Percentiles rank a stretch among this genome's conserved stretches.
These are phyloP conservation scores for Eubasilissa splendida DNA, from an alignment of 2,888 invertebrate genomes.

Conservation along the genomic window DNA sequence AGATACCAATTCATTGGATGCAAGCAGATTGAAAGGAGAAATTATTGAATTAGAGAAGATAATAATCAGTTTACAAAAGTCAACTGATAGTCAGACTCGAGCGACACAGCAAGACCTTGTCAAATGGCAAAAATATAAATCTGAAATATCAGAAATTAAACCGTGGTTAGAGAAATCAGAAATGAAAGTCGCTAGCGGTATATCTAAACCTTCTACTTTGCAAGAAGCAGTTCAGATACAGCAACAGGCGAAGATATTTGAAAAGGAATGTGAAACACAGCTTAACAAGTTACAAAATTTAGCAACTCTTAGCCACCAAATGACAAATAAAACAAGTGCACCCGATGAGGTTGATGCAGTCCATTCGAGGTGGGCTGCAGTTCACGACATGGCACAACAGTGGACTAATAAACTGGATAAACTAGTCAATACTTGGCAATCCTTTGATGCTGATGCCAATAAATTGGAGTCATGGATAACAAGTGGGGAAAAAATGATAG, in stretches of 20 bases:
- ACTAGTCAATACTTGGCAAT: slow-evolving; percentile 85
- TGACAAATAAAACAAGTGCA: slow-evolving; percentile 82
- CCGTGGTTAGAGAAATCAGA: slow-evolving; percentile 94
- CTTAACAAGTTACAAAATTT: slow-evolving; percentile 83
- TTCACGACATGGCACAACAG: slow-evolving; percentile 86
- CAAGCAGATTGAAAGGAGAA: slow-evolving; percentile 82
- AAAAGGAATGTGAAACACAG: slow-evolving; percentile 85
- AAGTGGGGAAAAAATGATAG: slow-evolving; percentile 76
- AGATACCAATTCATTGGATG: slow-evolving; percentile 79
- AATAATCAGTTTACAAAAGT: slow-evolving; percentile 83
- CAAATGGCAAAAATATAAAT: slow-evolving; percentile 90
- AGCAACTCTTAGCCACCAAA: slow-evolving; percentile 81
- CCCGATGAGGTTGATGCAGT: slow-evolving; percentile 90
- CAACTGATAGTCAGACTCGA: slow-evolving; percentile 83
- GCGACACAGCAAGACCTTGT: slow-evolving; percentile 84
- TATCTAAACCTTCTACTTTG: slow-evolving; percentile 83
- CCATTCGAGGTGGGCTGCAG: slow-evolving; percentile 87
- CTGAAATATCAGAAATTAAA: slow-evolving; percentile 83
- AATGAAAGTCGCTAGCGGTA: slow-evolving; percentile 79
- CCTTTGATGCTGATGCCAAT: slow-evolving; percentile 83
- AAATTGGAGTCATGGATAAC: slow-evolving; percentile 86
- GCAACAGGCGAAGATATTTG: slow-evolving; percentile 80
- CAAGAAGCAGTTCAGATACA: slow-evolving; percentile 87
- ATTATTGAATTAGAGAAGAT: slow-evolving; percentile 83
- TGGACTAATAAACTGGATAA: slow-evolving; percentile 85